phyloP scores from a whole-genome alignment of 2,113 vertebrate species.

The Anguilla japonica region DNA sequence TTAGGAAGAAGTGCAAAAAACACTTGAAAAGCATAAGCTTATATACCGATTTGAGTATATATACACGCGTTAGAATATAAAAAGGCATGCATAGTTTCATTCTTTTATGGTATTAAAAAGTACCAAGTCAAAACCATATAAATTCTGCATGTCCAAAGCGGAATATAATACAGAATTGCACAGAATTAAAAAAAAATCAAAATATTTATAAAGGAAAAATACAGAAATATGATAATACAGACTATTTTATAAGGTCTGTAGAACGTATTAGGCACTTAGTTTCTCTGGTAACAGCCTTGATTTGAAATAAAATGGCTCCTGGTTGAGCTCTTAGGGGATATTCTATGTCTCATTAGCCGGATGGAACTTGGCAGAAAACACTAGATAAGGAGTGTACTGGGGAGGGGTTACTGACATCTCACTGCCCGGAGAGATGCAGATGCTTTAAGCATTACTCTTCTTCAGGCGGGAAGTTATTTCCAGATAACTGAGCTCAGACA shows the following conservation, averaged over 20 bases:
- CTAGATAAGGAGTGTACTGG: neutral
- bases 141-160: constrained; percentile 51
- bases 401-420: too few relatives aligned
- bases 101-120: constrained; percentile 67
- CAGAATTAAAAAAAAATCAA: constrained; percentile 25
- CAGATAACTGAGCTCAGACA: too few relatives aligned
- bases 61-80: constrained; percentile 78
- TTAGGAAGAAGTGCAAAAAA: constrained; percentile 68
- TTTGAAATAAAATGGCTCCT: neutral
- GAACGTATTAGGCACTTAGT: constrained; percentile 25
- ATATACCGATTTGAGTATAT: constrained; percentile 74
- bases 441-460: neutral
- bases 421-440: neutral
- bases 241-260: constrained; percentile 7
- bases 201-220: constrained; percentile 36
- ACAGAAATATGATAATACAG: constrained; percentile 11
- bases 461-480: neutral
- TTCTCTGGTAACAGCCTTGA: neutral
- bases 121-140: constrained; percentile 67
- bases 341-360: neutral
- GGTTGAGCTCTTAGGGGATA: neutral
- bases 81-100: constrained; percentile 86
- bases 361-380: neutral
- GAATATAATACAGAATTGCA: constrained; percentile 46
- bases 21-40: constrained; percentile 79